A percentile compares a stretch with the other conserved stretches of the same genome.
Conservation (phyloP, 2,113 vertebrate species). For the Erythrocercus mccallii region DNA sequence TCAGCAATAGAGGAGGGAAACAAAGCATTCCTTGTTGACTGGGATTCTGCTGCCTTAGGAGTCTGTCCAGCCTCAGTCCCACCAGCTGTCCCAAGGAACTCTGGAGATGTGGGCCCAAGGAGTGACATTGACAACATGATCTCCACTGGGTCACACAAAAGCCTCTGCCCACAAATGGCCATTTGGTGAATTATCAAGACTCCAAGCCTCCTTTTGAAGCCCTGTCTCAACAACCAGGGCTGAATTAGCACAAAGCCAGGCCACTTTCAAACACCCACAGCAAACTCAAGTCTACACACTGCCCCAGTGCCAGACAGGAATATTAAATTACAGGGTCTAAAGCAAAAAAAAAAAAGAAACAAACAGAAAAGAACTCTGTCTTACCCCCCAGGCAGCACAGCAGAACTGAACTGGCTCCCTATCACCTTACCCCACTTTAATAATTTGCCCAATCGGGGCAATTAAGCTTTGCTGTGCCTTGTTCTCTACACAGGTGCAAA, state of each 20-base stretch:
- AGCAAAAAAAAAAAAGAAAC: too few relatives aligned
- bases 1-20: neutral
- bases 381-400: neutral
- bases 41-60: neutral
- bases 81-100: neutral
- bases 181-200: neutral
- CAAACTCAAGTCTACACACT: rapidly evolving
- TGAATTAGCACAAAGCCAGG: neutral
- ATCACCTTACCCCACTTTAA: rapidly evolving
- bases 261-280: neutral
- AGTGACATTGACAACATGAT: rapidly evolving
- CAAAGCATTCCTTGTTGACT: neutral
- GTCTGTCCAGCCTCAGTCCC: neutral
- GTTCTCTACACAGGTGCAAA: neutral
- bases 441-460: neutral
- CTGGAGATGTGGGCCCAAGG: rapidly evolving
- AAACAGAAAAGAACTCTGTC: rapidly evolving
- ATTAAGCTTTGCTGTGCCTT: neutral
- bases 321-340: neutral
- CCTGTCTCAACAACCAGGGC: neutral
- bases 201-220: neutral
- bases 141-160: neutral
- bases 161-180: neutral
- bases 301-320: rapidly evolving
- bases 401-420: rapidly evolving